A percentile compares a stretch with the other conserved stretches of the same genome.
Evolutionary conservation across 1,140 invertebrate species (phyloP).

Genomic region (Brachionus paranguensis): DNA sequence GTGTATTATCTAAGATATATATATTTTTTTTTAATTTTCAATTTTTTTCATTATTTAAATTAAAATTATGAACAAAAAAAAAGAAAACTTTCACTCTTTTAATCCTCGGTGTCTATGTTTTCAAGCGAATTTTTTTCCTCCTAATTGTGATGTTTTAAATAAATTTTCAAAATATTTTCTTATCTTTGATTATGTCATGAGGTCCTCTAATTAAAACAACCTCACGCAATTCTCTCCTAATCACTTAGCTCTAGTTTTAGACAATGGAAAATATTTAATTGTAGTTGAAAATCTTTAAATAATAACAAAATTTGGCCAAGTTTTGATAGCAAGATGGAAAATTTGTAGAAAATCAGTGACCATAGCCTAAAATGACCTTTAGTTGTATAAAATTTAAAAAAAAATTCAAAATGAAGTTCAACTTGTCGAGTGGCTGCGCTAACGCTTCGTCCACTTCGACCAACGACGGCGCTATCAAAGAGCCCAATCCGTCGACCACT

Average conservation of each 20-base stretch:
- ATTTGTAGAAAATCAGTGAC: neutral
- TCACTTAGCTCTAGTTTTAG: neutral
- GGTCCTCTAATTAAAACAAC: neutral
- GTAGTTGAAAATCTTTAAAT: neutral
- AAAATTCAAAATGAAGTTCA: constrained; percentile 41
- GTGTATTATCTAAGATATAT: neutral
- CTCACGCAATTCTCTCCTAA: neutral
- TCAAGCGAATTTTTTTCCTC: neutral
- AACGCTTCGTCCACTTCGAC: neutral
- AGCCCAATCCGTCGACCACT: neutral
- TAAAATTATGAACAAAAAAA: neutral
- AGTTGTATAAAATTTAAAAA: constrained; percentile 29
- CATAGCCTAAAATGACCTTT: constrained; percentile 37
- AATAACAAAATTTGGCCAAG: neutral
- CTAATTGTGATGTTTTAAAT: neutral
- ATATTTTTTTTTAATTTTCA: neutral
- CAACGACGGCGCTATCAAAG: neutral
- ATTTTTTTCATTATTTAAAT: neutral
- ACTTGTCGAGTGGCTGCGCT: neutral
- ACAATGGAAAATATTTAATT: constrained; percentile 19
- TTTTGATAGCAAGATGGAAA: neutral
- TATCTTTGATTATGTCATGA: constrained; percentile 9
- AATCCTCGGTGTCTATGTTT: neutral
- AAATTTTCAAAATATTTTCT: neutral
- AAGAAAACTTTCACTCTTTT: neutral